Evolutionary conservation across 2,888 invertebrate genomes (phyloP).

Genomic region (Xestobium rufovillosum): DNA sequence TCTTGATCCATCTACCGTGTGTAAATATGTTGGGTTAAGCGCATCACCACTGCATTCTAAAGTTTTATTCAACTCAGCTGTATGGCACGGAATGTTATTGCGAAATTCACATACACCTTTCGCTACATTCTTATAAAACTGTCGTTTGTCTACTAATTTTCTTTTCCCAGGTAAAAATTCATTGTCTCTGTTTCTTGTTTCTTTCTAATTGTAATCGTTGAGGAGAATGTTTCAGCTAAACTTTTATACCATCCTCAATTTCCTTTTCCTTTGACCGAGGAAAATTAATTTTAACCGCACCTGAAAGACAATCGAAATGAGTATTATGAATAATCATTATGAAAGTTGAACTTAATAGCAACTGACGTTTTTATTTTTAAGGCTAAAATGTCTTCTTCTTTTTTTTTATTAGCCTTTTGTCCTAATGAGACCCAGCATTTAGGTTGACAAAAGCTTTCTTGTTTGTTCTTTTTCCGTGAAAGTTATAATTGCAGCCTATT

Average conservation of each 20-base stretch:
- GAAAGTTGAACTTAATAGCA: neutral
- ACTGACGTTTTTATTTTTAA: slow-evolving; percentile 1
- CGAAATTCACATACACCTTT: no score
- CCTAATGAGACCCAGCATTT: no score
- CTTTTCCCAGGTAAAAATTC: neutral
- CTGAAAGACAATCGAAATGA: slow-evolving; percentile 1
- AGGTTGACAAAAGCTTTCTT: neutral
- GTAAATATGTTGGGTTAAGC: no score
- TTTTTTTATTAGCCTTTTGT: no score
- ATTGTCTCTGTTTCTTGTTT: neutral
- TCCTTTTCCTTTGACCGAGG: neutral
- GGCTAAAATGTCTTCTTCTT: no score
- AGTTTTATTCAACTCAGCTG: no score
- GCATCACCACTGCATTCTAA: no score
- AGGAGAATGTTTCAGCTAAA: slow-evolving; percentile 1
- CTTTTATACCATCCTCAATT: neutral
- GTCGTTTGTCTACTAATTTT: neutral
- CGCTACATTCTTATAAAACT: slow-evolving; percentile 1
- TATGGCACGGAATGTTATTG: no score
- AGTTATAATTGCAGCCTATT: neutral
- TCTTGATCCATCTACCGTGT: no score
- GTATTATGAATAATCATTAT: no score
- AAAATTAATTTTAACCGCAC: neutral
- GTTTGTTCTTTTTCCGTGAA: neutral
- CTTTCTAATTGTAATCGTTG: slow-evolving; percentile 1